These are phyloP conservation scores for Ryuthela nishihirai DNA, from an alignment of 2,888 invertebrate species.

Conservation along the genomic window DNA sequence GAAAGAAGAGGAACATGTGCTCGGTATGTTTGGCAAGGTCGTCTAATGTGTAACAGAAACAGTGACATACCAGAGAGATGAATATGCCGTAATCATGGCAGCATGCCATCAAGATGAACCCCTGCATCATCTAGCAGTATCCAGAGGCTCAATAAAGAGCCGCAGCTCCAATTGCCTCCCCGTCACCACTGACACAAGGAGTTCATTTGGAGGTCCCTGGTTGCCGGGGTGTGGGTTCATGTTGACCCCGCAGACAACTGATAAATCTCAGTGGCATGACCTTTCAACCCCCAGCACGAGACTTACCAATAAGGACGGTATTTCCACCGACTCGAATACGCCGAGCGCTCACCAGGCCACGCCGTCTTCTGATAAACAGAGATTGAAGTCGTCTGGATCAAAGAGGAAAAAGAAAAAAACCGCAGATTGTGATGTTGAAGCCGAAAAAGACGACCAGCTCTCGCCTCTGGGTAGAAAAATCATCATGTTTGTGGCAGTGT, in stretches of 20 bases:
- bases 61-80: too few species aligned
- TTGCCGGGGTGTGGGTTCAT: constrained; percentile 21
- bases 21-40: too few species aligned
- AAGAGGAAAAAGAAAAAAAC: constrained; percentile 9
- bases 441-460: constrained; percentile 18
- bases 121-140: constrained; percentile 12
- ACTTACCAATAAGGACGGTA: too few species aligned
- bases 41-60: too few species aligned
- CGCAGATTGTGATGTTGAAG: background rate
- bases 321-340: constrained; percentile 21
- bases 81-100: too few species aligned
- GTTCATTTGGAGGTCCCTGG: too few species aligned
- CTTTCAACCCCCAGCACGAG: too few species aligned
- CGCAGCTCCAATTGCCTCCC: constrained; percentile 25
- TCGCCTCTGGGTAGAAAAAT: constrained; percentile 29
- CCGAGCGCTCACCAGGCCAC: constrained; percentile 9
- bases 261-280: too few species aligned
- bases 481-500: constrained; percentile 30
- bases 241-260: too few species aligned
- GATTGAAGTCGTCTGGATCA: constrained; percentile 18
- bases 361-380: constrained; percentile 19
- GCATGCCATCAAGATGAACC: too few species aligned
- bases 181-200: constrained; percentile 9
- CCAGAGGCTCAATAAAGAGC: constrained; percentile 17
- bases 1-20: too few species aligned